Conservation (phyloP, 2,888 invertebrate genomes). For the Kryphioiulus occultus region DNA sequence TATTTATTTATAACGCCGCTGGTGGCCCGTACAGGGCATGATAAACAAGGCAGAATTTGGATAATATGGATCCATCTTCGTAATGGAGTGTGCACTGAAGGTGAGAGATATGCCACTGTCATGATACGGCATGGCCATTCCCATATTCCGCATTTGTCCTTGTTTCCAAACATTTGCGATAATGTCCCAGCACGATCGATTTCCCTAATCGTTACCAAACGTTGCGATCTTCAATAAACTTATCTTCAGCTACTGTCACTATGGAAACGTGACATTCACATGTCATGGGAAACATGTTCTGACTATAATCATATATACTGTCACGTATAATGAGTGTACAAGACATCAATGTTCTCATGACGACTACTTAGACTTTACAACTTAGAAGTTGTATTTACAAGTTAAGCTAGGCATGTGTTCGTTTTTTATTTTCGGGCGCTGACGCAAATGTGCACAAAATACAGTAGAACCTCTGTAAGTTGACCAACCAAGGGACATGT, state of each 20-base stretch:
- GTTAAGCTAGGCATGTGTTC: too few species aligned
- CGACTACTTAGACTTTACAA: too few species aligned
- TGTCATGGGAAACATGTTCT: too few species aligned
- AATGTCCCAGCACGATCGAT: neutral
- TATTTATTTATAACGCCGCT: conserved; percentile 8
- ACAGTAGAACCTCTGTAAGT: too few species aligned
- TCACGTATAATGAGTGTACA: too few species aligned
- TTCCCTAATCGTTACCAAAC: neutral
- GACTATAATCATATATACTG: too few species aligned
- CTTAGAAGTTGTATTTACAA: too few species aligned
- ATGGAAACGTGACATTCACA: neutral
- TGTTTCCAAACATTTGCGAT: conserved; percentile 10
- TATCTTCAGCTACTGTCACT: neutral
- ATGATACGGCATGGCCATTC: conserved; percentile 3
- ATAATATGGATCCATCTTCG: conserved; percentile 15
- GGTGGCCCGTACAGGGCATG: neutral
- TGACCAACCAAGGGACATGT: too few species aligned
- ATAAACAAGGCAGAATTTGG: conserved; percentile 23
- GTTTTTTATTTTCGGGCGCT: too few species aligned
- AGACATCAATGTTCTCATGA: too few species aligned
- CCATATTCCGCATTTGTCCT: neutral
- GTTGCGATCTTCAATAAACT: neutral
- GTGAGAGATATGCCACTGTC: conserved; percentile 29
- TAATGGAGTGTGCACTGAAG: conserved; percentile 33
- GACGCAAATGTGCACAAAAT: too few species aligned